Conservation (phyloP, 2,113 vertebrate species). For the Greenwoodochromis staneri region DNA sequence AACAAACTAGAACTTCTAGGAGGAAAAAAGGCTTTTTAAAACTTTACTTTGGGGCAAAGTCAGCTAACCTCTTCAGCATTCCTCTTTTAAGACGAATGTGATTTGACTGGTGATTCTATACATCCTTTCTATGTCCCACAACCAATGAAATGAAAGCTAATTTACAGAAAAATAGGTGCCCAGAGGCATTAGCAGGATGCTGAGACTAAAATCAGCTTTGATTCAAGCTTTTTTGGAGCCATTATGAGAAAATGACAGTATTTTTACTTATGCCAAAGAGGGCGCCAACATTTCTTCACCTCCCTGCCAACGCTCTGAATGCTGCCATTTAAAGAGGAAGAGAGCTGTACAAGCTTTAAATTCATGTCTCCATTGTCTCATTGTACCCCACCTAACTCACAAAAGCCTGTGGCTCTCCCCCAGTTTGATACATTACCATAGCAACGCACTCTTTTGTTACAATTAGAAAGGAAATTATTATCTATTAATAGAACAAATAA, state of each 20-base stretch:
- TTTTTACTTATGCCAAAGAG: background rate
- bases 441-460: conserved; percentile 53
- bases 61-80: background rate
- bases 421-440: conserved; percentile 39
- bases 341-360: conserved; percentile 4
- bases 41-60: background rate
- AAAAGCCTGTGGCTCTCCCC: conserved; percentile 25
- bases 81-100: background rate
- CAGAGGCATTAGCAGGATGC: background rate
- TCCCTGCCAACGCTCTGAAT: background rate
- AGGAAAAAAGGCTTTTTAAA: background rate
- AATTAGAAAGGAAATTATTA: conserved; percentile 50
- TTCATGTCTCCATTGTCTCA: conserved; percentile 39
- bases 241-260: background rate
- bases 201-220: background rate
- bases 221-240: background rate
- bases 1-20: background rate
- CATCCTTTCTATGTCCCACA: background rate
- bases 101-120: background rate
- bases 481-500: conserved; percentile 53
- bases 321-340: conserved; percentile 14
- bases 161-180: background rate
- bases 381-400: conserved; percentile 27
- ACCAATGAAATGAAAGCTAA: background rate
- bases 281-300: background rate